These are phyloP conservation scores for Orthonychiurus folsomi DNA, from an alignment of 2,888 invertebrate genomes.

Conservation along the genomic window DNA sequence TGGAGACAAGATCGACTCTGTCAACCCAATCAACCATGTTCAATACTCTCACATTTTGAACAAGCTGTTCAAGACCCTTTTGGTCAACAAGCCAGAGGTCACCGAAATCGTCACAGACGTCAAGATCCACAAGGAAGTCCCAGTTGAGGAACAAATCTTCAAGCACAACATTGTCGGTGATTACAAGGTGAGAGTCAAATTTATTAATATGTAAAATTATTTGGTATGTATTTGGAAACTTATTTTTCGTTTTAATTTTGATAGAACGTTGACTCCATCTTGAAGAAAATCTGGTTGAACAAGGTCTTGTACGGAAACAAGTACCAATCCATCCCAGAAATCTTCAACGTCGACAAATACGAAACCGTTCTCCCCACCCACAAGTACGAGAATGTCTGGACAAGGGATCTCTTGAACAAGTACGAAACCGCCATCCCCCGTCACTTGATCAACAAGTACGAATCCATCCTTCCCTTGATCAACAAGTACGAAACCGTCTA, in stretches of 20 bases:
- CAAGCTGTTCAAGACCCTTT: conserved; percentile 6
- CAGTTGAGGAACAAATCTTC: conserved; percentile 3
- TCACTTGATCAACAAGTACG: background rate
- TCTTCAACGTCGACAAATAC: background rate
- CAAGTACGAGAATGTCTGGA: background rate
- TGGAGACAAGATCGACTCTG: background rate
- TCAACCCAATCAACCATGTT: conserved; percentile 1
- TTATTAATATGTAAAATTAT: too few relatives aligned
- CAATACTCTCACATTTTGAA: conserved; percentile 2
- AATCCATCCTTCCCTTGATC: background rate
- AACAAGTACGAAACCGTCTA: background rate
- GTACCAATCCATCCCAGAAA: background rate
- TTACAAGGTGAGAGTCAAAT: too few relatives aligned
- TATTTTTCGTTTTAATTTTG: background rate
- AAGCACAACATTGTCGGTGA: too few relatives aligned
- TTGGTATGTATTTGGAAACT: background rate
- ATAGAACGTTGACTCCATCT: conserved; percentile 2
- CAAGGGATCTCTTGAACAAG: background rate
- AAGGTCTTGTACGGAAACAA: conserved; percentile 5
- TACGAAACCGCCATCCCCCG: background rate
- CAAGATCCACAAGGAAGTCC: conserved; percentile 4
- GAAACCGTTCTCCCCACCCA: background rate
- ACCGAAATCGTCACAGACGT: conserved; percentile 9
- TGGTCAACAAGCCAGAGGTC: conserved; percentile 10
- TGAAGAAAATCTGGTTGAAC: conserved; percentile 5